A percentile compares a stretch with the other conserved stretches of the same genome.
phyloP scores from a whole-genome alignment of 2,797 vertebrate species.

The Threskiornis aethiopicus region DNA sequence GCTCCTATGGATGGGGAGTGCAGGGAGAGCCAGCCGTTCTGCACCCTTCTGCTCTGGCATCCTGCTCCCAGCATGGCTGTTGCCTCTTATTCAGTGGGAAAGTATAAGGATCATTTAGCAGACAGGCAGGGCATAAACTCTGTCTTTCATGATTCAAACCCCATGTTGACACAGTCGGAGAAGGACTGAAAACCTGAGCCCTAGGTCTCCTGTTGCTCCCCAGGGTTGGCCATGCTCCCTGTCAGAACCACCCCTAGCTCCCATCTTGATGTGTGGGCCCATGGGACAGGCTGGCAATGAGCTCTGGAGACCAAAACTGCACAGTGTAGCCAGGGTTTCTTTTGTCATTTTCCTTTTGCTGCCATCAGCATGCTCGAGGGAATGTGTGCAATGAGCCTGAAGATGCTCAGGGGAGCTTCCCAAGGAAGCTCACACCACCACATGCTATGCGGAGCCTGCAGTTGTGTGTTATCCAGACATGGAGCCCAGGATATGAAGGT shows the following conservation, averaged over 20 bases:
- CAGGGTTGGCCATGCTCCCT: rapidly evolving
- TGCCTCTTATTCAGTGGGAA: neutral
- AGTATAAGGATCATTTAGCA: neutral
- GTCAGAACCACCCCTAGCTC: neutral
- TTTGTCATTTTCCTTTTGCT: neutral
- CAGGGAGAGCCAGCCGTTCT: neutral
- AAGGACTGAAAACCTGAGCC: neutral
- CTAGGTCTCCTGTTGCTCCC: neutral
- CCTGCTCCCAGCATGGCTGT: neutral
- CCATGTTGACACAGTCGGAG: neutral
- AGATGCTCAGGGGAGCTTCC: neutral
- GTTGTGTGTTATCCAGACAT: neutral
- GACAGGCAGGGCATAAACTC: neutral
- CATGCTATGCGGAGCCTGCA: neutral
- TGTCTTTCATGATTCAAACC: neutral
- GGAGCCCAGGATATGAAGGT: neutral
- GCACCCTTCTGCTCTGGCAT: neutral
- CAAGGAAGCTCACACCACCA: neutral
- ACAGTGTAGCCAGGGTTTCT: neutral
- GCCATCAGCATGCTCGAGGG: neutral
- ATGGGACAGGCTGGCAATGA: neutral
- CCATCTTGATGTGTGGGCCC: rapidly evolving
- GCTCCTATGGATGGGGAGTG: neutral
- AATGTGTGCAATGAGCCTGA: neutral
- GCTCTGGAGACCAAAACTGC: neutral